phyloP scores from a whole-genome alignment of 2,113 vertebrate genomes.

The Aldabrachelys gigantea region DNA sequence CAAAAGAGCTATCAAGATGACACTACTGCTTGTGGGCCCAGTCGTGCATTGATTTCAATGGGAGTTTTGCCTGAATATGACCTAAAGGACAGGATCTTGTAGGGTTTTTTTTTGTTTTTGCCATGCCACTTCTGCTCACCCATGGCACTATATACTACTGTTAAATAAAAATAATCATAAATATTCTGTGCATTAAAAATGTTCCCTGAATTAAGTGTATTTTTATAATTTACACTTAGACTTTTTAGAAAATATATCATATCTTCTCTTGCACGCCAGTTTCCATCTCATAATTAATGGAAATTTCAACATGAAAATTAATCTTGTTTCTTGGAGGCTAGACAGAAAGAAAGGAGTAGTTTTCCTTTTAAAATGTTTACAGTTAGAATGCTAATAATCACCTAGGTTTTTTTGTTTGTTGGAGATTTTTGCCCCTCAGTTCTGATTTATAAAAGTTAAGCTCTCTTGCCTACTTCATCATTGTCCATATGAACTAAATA shows the following conservation, averaged over 20 bases:
- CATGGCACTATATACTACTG: neutral
- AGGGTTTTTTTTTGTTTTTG: neutral
- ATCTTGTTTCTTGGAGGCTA: neutral
- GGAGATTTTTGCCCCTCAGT: neutral
- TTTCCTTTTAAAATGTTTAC: neutral
- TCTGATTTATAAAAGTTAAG: neutral
- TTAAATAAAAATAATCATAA: neutral
- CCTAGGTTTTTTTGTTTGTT: neutral
- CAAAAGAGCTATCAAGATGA: neutral
- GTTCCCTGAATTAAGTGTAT: neutral
- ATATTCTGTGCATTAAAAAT: constrained; percentile 5
- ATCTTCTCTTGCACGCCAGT: neutral
- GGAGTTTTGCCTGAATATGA: neutral
- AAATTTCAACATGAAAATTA: neutral
- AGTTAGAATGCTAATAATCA: neutral
- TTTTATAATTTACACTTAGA: neutral
- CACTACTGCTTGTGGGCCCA: neutral
- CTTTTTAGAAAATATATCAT: neutral
- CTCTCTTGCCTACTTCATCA: neutral
- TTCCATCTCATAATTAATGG: neutral
- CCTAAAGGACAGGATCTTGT: neutral
- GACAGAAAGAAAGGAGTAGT: neutral
- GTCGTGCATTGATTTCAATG: neutral
- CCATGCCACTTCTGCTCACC: neutral
- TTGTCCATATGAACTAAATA: neutral